Evolutionary conservation across 2,797 vertebrate genomes (phyloP).

Genomic region (Darevskia mixta): DNA sequence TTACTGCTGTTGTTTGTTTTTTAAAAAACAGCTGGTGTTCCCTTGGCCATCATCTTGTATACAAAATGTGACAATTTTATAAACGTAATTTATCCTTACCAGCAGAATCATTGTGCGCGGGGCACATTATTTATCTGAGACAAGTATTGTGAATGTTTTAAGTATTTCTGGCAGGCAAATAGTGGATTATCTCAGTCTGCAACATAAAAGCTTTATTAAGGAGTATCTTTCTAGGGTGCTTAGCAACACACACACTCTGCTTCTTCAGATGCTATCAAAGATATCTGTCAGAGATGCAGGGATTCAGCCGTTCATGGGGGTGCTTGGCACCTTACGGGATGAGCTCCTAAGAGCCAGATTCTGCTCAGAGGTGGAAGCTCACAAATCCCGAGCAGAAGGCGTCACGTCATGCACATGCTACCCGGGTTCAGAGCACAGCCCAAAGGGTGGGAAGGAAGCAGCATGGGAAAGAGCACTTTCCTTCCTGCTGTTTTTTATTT

Average conservation of each 20-base stretch:
- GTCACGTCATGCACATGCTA: slow-evolving; percentile 51
- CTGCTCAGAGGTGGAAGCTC: slow-evolving; percentile 64
- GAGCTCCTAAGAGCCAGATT: slow-evolving; percentile 51
- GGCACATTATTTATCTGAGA: slow-evolving; percentile 40
- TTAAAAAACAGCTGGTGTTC: slow-evolving; percentile 25
- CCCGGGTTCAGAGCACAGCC: slow-evolving; percentile 52
- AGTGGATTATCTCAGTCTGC: slow-evolving; percentile 23
- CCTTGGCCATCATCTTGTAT: slow-evolving; percentile 50
- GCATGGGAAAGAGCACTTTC: slow-evolving; percentile 74
- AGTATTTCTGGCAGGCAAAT: slow-evolving; percentile 68
- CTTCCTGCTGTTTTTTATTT: slow-evolving; percentile 13
- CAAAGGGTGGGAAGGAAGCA: slow-evolving; percentile 69
- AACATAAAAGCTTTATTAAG: slow-evolving; percentile 48
- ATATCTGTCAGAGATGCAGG: slow-evolving; percentile 30
- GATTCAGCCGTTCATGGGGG: background rate
- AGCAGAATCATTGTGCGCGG: slow-evolving; percentile 22
- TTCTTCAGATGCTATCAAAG: slow-evolving; percentile 17
- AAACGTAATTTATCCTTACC: slow-evolving; percentile 21
- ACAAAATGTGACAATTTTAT: slow-evolving; percentile 49
- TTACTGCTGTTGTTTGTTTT: slow-evolving; percentile 28
- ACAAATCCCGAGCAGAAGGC: slow-evolving; percentile 65
- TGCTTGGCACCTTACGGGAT: slow-evolving; percentile 55
- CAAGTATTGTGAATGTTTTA: slow-evolving; percentile 57
- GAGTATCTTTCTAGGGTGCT: slow-evolving; percentile 61
- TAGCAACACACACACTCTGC: slow-evolving; percentile 29